These are phyloP conservation scores for Cetoscarus ocellatus DNA, from an alignment of 2,797 vertebrate genomes.

Conservation along the genomic window DNA sequence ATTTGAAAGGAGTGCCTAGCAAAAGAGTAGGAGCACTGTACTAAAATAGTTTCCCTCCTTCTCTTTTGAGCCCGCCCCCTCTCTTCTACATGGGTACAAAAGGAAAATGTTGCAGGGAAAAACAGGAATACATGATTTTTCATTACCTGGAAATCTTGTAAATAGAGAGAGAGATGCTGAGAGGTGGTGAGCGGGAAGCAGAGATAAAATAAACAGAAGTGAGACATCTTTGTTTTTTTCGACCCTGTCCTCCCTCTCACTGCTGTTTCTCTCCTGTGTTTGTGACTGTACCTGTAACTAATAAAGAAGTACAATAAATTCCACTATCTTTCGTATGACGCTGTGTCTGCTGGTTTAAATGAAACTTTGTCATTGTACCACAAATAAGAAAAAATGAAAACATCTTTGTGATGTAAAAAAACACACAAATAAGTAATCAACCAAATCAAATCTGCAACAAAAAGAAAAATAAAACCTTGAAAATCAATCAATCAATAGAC, in stretches of 20 bases:
- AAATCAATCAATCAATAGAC: too few relatives aligned
- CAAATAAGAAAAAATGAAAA: too few relatives aligned
- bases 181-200: conserved; percentile 58
- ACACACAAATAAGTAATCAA: too few relatives aligned
- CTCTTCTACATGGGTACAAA: conserved; percentile 29
- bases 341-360: conserved; percentile 72
- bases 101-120: conserved; percentile 51
- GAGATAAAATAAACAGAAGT: conserved; percentile 62
- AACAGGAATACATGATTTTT: conserved; percentile 53
- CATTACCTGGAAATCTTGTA: conserved; percentile 37
- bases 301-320: conserved; percentile 82
- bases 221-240: conserved; percentile 73
- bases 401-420: too few relatives aligned
- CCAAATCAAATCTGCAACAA: too few relatives aligned
- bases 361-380: not conserved
- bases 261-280: conserved; percentile 67
- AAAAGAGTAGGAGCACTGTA: conserved; percentile 60
- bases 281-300: conserved; percentile 76
- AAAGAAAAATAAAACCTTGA: too few relatives aligned
- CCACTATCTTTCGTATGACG: conserved; percentile 76
- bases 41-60: conserved; percentile 81
- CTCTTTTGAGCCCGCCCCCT: conserved; percentile 54
- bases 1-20: conserved; percentile 34
- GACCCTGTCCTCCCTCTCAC: conserved; percentile 49
- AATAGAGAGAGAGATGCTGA: conserved; percentile 69